Conservation (phyloP, 2,888 invertebrate species). For the Cheiracanthium punctorium region DNA sequence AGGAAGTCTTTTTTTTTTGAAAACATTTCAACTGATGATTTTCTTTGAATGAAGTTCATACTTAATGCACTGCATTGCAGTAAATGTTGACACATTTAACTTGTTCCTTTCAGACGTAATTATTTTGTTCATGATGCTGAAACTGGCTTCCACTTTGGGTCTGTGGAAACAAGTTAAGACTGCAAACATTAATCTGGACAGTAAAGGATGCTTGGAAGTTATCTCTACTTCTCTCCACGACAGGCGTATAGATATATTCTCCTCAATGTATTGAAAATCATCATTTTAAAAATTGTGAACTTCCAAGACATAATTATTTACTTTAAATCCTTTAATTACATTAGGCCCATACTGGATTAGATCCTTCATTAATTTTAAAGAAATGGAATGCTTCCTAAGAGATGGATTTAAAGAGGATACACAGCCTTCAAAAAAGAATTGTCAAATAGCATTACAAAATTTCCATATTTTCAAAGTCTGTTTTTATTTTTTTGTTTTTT, state of each 20-base stretch:
- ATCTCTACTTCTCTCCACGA: neutral
- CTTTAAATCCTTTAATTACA: neutral
- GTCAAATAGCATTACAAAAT: too few relatives aligned
- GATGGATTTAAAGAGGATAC: too few relatives aligned
- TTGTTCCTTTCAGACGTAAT: neutral
- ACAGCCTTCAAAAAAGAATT: too few relatives aligned
- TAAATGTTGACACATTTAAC: neutral
- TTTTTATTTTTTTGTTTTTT: too few relatives aligned
- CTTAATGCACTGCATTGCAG: neutral
- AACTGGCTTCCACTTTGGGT: constrained; percentile 1
- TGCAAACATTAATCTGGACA: neutral
- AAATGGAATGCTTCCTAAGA: too few relatives aligned
- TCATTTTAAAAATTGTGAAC: neutral
- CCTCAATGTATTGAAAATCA: neutral
- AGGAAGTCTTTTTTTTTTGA: neutral
- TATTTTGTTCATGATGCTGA: neutral
- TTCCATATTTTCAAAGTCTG: too few relatives aligned
- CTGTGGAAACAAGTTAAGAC: too few relatives aligned
- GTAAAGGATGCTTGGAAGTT: neutral
- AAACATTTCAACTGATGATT: neutral
- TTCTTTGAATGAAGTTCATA: neutral
- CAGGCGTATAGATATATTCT: neutral
- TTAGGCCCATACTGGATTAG: neutral
- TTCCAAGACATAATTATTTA: neutral
- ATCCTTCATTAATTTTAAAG: too few relatives aligned